phyloP scores from a whole-genome alignment of 1,140 invertebrate genomes.

The Cataglyphis hispanica region DNA sequence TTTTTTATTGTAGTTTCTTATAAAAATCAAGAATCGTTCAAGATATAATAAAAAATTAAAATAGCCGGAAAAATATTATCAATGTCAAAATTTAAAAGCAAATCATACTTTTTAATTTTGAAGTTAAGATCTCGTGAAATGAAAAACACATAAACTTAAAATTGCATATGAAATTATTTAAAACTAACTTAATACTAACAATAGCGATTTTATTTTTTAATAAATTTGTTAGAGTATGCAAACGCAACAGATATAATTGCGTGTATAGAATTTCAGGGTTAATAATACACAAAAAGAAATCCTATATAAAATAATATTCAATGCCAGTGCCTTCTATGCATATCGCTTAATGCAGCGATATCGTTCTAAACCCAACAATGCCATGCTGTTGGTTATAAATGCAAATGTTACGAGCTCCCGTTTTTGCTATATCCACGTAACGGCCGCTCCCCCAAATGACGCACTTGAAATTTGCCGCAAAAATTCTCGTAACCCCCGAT shows the following conservation, averaged over 20 bases:
- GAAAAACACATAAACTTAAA: not conserved
- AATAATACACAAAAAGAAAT: slow-evolving; percentile 28
- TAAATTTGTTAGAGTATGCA: not conserved
- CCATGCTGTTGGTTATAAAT: slow-evolving; percentile 50
- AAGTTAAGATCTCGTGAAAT: not conserved
- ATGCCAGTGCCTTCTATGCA: slow-evolving; percentile 23
- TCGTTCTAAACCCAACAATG: slow-evolving; percentile 32
- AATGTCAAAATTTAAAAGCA: not conserved
- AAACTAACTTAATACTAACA: not conserved
- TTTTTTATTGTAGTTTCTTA: not conserved
- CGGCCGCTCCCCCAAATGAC: slow-evolving; percentile 40
- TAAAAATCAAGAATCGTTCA: not conserved
- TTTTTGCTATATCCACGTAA: slow-evolving; percentile 48
- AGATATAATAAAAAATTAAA: not conserved
- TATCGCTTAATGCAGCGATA: slow-evolving; percentile 44
- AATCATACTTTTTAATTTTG: not conserved
- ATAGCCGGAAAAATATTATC: not conserved
- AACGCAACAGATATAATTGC: not conserved
- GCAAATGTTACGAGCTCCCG: slow-evolving; percentile 57
- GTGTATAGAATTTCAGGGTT: not conserved
- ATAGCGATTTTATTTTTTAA: not conserved
- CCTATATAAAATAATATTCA: slow-evolving; percentile 33
- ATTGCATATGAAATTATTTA: not conserved
- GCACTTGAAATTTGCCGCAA: slow-evolving; percentile 55
- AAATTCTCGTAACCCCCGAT: slow-evolving; percentile 7